A percentile compares a stretch with the other conserved stretches of the same genome.
phyloP scores from a whole-genome alignment of 2,888 invertebrate species.

The Branchellion lobata region DNA sequence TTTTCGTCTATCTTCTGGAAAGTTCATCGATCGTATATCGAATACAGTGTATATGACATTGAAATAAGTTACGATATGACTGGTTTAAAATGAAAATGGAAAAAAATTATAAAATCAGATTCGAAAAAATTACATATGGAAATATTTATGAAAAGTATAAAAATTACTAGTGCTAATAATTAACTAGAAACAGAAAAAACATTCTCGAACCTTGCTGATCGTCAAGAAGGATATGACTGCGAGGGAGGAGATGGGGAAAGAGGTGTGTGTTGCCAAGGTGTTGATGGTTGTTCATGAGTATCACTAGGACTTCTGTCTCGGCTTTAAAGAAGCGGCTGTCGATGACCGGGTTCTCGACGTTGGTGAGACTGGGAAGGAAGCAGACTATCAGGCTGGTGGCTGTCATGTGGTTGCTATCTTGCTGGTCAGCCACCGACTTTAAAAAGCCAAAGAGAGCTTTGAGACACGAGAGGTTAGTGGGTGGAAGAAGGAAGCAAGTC shows the following conservation, averaged over 20 bases:
- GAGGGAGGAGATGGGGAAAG: not conserved
- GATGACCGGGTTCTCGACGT: not conserved
- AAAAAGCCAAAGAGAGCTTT: not conserved
- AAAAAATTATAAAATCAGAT: too few species aligned
- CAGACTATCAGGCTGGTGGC: not conserved
- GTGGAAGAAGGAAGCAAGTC: not conserved
- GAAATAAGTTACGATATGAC: too few species aligned
- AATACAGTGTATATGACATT: too few species aligned
- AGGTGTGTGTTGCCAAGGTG: not conserved
- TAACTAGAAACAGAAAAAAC: too few species aligned
- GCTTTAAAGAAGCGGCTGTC: not conserved
- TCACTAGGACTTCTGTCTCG: not conserved
- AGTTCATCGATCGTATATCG: too few species aligned
- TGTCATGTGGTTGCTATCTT: not conserved
- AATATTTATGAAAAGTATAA: too few species aligned
- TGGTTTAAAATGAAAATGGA: too few species aligned
- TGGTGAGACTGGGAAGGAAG: constrained; percentile 2
- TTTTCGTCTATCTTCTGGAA: too few species aligned
- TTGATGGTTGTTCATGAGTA: constrained; percentile 5
- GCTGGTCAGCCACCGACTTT: not conserved
- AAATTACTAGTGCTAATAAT: too few species aligned
- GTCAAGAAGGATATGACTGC: not conserved
- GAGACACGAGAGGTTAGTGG: not conserved
- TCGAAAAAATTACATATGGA: too few species aligned
- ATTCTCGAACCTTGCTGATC: not conserved